Percentiles rank a stretch among this genome's conserved stretches.
Conservation (phyloP, 2,888 invertebrate genomes). For the Phyllotreta striolata region DNA sequence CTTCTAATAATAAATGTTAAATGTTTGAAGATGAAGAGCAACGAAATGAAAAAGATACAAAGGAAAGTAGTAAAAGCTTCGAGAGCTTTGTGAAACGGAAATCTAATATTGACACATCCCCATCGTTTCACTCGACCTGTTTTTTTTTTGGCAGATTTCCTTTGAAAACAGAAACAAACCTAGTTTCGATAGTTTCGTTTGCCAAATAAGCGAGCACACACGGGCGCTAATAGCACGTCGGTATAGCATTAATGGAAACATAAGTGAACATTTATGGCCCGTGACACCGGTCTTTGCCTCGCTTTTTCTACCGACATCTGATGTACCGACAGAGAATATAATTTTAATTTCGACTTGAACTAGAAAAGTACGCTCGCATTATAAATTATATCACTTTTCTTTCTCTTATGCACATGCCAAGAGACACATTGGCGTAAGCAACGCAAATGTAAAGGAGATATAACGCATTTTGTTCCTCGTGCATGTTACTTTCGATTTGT, state of each 20-base stretch:
- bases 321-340: slow-evolving; percentile 51
- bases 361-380: slow-evolving; percentile 38
- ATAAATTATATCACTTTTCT: slow-evolving; percentile 41
- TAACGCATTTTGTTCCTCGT: no score
- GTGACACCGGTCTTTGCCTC: slow-evolving; percentile 60
- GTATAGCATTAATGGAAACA: slow-evolving; percentile 63
- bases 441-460: no score
- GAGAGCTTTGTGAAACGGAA: slow-evolving; percentile 1
- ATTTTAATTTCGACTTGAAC: slow-evolving; percentile 46
- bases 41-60: no score
- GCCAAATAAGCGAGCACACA: slow-evolving; percentile 28
- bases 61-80: no score
- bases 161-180: slow-evolving; percentile 26
- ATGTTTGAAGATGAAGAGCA: no score
- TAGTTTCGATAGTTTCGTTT: slow-evolving; percentile 25
- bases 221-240: slow-evolving; percentile 57
- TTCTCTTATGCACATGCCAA: slow-evolving; percentile 35
- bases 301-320: slow-evolving; percentile 53
- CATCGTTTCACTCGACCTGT: neutral
- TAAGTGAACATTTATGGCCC: slow-evolving; percentile 63
- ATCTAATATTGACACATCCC: slow-evolving; percentile 11
- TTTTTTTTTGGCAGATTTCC: slow-evolving; percentile 15
- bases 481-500: no score
- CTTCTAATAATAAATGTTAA: no score
- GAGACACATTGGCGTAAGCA: slow-evolving; percentile 12